Base-by-base conservation (phyloP, 2,113 vertebrate genomes). In the Seriola dumerili region DNA sequence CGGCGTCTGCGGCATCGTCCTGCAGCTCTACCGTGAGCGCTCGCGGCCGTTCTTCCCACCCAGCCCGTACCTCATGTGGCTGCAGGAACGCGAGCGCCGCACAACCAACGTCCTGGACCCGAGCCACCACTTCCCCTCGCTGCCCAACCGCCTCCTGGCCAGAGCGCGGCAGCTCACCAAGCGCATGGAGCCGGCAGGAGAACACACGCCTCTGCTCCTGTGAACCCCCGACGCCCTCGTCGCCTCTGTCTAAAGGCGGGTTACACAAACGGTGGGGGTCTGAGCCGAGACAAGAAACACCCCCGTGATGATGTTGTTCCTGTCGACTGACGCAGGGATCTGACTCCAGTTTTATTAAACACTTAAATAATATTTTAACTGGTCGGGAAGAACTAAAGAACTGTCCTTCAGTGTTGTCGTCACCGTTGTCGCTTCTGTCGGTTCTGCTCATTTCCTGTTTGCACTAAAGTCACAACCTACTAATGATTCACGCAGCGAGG, bases 31-130 rank as follows among this genome's bases (percentile, higher is more conserved):
- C 73, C 93, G 96, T 8, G 98, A 98, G 85, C 95, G 96, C 34
- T 92, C 92, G 0, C 93, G 93, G 1, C 94, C 96, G 0, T 94
- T 95, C 63, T 99, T 99, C 91, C 98, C 98, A 0, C 96, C 97
- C 0, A 97, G 97, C 72, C 98, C 98, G 0, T 99, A 99, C 59
- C 85, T 97, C 71, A 80, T 96, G 90, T 99, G 98, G 98, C 96
- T 94, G 72, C 95, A 96, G 48, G 97, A 98, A 19, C 94, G 95
- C 12, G 97, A 97, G 36, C 96, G 98, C 1, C 96, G 98, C n/a
- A 95, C 96, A 46, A 99, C 98, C 5, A 99, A 99, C 80, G 92
- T 99, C 32, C 93, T 99, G 80, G 98, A 99, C 85, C 98, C 98
- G 3, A 99, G 97, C 89, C 93, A 99, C 89, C 98, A 99, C 46